Evolutionary conservation across 2,888 invertebrate species (phyloP).

Genomic region (Ligdia adustata): DNA sequence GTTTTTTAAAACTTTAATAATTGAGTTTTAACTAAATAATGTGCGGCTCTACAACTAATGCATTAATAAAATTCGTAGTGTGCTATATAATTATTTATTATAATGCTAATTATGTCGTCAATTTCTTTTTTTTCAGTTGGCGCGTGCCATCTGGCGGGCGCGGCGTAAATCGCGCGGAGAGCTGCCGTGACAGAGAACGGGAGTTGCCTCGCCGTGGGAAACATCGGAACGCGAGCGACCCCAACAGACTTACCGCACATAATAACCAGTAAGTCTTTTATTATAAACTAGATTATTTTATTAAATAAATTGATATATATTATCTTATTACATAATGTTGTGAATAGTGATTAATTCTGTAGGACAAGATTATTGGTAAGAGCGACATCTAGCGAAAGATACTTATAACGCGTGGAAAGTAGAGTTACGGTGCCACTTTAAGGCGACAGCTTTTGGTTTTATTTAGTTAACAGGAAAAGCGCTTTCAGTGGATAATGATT

Average conservation of each 20-base stretch:
- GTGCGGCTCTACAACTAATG: too few relatives aligned
- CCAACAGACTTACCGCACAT: slow-evolving; percentile 76
- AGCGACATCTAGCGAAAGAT: too few relatives aligned
- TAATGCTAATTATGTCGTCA: not conserved
- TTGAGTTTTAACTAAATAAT: too few relatives aligned
- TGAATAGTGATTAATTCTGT: too few relatives aligned
- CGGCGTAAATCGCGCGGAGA: slow-evolving; percentile 77
- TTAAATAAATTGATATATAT: not conserved
- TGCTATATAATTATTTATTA: not conserved
- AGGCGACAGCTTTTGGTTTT: too few relatives aligned
- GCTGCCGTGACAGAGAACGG: slow-evolving; percentile 74
- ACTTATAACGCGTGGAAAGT: too few relatives aligned
- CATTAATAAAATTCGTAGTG: not conserved
- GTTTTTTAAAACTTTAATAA: too few relatives aligned
- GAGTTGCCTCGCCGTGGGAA: slow-evolving; percentile 76
- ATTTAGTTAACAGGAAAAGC: too few relatives aligned
- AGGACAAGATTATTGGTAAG: too few relatives aligned
- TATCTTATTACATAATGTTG: too few relatives aligned
- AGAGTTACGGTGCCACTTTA: too few relatives aligned
- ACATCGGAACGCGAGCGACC: slow-evolving; percentile 78
- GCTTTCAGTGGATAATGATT: too few relatives aligned
- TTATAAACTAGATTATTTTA: not conserved
- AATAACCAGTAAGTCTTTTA: slow-evolving; percentile 65
- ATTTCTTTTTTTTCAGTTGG: slow-evolving; percentile 43
- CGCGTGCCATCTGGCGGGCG: slow-evolving; percentile 55